Percentiles rank a stretch among this genome's conserved stretches.
phyloP scores from a whole-genome alignment of 1,140 invertebrate genomes.

The Holotrichia oblita region DNA sequence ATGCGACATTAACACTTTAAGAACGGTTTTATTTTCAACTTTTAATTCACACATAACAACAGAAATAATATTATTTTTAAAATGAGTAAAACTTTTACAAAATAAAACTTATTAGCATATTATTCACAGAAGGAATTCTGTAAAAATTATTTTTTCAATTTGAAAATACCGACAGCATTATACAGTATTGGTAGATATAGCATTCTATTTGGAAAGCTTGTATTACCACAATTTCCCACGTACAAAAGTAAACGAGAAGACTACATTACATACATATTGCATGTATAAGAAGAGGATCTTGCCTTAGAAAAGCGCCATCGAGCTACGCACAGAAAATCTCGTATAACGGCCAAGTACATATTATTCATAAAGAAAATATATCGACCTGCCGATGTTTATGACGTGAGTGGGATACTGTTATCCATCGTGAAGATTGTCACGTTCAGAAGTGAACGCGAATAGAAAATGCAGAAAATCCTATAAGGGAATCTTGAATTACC shows the following conservation, averaged over 20 bases:
- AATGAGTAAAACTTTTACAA: too few species aligned
- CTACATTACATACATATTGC: background rate
- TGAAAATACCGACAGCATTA: too few species aligned
- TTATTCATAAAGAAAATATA: conserved; percentile 8
- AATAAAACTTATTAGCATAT: too few species aligned
- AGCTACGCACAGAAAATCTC: background rate
- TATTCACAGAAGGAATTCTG: too few species aligned
- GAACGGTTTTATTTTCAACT: too few species aligned
- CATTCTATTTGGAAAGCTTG: too few species aligned
- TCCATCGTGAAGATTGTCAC: conserved; percentile 22
- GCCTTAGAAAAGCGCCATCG: background rate
- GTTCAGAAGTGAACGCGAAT: background rate
- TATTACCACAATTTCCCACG: too few species aligned
- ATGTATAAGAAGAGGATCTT: background rate
- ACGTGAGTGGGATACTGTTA: conserved; percentile 25
- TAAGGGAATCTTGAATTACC: conserved; percentile 42
- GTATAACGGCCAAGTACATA: background rate
- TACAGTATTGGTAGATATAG: too few species aligned
- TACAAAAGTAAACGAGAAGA: background rate
- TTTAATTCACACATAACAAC: too few species aligned
- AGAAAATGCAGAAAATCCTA: conserved; percentile 35
- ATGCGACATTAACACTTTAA: too few species aligned
- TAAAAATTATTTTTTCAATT: too few species aligned
- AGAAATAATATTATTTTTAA: too few species aligned
- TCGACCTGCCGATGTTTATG: background rate